Conservation (phyloP, 1,140 invertebrate genomes). For the Caligus rogercresseyi region DNA sequence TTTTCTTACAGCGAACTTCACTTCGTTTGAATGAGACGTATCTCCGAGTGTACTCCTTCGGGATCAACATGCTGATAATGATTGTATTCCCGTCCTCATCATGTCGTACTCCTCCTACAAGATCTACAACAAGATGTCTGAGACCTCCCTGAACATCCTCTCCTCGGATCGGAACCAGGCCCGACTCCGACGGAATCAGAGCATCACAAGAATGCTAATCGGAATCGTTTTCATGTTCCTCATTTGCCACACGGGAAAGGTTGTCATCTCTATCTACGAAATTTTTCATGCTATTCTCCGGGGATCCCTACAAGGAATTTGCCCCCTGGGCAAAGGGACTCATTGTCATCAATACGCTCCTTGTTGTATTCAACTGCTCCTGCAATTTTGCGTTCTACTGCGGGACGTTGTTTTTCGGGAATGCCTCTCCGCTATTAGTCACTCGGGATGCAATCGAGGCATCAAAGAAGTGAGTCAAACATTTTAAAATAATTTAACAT, state of each 20-base stretch:
- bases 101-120: background rate
- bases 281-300: background rate
- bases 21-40: background rate
- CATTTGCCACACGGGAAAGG: constrained; percentile 13
- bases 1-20: background rate
- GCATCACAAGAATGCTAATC: constrained; percentile 14
- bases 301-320: background rate
- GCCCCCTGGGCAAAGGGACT: constrained; percentile 10
- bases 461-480: background rate
- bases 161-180: constrained; percentile 9
- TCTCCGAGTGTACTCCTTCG: background rate
- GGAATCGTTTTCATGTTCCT: constrained; percentile 16
- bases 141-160: background rate
- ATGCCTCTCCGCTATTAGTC: constrained; percentile 8
- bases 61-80: background rate
- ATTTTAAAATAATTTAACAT: background rate
- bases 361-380: constrained; percentile 5
- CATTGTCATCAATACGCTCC: constrained; percentile 11
- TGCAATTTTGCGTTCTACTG: constrained; percentile 13
- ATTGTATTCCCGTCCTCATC: background rate
- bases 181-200: constrained; percentile 10
- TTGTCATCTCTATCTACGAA: constrained; percentile 15
- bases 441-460: background rate
- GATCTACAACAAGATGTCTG: background rate
- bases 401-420: constrained; percentile 14